These are phyloP conservation scores for Epirrita christyi DNA, from an alignment of 2,888 invertebrate species.

Conservation along the genomic window DNA sequence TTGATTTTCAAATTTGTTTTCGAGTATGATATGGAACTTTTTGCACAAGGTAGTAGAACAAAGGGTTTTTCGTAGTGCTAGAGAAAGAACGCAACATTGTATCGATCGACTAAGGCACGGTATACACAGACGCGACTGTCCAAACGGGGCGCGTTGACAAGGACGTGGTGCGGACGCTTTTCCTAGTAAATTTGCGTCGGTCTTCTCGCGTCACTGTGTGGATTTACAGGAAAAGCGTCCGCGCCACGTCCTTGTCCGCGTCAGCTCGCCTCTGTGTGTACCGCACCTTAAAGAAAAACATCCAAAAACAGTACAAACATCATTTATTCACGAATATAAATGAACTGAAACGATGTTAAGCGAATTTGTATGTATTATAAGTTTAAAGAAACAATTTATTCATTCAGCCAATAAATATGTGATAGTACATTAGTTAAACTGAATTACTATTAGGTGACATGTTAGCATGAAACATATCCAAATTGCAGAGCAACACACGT, in stretches of 20 bases:
- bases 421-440: slow-evolving; percentile 12
- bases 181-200: too few species aligned
- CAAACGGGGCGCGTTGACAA: too few species aligned
- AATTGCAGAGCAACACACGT: not conserved
- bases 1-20: too few species aligned
- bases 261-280: too few species aligned
- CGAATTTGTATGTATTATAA: slow-evolving; percentile 16
- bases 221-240: too few species aligned
- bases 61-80: not conserved
- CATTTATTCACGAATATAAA: slow-evolving; percentile 31
- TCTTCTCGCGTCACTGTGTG: too few species aligned
- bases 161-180: too few species aligned
- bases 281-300: slow-evolving; percentile 11
- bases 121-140: too few species aligned
- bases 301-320: slow-evolving; percentile 24
- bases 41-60: too few species aligned
- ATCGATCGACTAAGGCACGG: not conserved
- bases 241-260: too few species aligned
- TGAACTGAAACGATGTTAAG: slow-evolving; percentile 26
- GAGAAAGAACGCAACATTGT: slow-evolving; percentile 2
- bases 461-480: not conserved
- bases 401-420: slow-evolving; percentile 14
- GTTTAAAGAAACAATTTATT: slow-evolving; percentile 16
- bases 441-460: not conserved
- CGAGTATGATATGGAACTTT: too few species aligned